Evolutionary conservation across 1,140 invertebrate species (phyloP).

Genomic region (Brachionus plicatilis): DNA sequence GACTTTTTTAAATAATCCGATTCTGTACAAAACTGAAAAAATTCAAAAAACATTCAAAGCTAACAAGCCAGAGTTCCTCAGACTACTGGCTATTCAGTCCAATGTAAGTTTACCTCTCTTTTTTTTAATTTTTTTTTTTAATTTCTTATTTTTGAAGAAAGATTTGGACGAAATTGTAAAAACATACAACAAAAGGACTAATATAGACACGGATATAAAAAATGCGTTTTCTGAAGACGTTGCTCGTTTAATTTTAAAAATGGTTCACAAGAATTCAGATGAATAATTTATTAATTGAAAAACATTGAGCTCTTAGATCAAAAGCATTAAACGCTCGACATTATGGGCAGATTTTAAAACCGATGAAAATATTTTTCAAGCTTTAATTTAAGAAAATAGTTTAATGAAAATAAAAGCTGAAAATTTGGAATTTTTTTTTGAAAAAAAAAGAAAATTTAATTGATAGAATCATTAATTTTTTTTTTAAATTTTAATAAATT

Average conservation of each 20-base stretch:
- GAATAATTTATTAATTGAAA: neutral
- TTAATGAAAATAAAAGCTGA: neutral
- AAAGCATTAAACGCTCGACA: neutral
- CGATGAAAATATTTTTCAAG: neutral
- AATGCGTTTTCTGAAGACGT: constrained; percentile 3
- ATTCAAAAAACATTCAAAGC: constrained; percentile 35
- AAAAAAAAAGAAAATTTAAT: neutral
- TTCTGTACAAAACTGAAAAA: constrained; percentile 11
- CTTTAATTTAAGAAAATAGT: neutral
- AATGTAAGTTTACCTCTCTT: neutral
- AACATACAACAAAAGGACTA: neutral
- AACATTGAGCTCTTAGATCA: neutral
- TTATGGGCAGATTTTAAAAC: neutral
- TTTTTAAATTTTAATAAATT: neutral
- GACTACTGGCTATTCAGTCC: constrained; percentile 13
- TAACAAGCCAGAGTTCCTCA: constrained; percentile 25
- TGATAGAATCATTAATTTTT: neutral
- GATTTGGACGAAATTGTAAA: neutral
- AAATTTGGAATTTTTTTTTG: neutral
- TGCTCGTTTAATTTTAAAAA: constrained; percentile 17
- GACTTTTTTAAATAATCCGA: constrained; percentile 7
- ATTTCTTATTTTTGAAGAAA: neutral
- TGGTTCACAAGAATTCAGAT: constrained; percentile 29
- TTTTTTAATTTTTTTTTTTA: neutral
- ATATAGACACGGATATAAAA: neutral